Conservation (phyloP, 2,113 vertebrate genomes). For the Paradisaea rubra region DNA sequence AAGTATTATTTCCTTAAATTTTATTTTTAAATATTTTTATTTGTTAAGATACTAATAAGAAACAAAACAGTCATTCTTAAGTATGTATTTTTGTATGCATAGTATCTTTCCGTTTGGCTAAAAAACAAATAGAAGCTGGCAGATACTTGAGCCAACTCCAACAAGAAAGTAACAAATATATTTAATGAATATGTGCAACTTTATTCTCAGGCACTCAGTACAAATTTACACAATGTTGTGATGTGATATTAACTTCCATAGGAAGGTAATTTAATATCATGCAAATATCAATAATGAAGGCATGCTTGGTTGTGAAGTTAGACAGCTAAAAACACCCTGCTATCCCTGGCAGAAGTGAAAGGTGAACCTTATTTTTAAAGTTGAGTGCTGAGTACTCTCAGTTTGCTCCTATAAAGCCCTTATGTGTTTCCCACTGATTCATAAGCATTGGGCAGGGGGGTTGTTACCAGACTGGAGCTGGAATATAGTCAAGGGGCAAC, state of each 20-base stretch:
- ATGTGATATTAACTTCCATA: neutral
- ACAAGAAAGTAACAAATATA: neutral
- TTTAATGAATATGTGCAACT: neutral
- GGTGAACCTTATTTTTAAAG: neutral
- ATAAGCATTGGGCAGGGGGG: neutral
- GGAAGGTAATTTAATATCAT: neutral
- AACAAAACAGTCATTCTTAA: neutral
- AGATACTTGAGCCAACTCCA: neutral
- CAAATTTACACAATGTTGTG: neutral
- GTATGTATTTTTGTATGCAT: slow-evolving; percentile 26
- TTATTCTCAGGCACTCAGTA: neutral
- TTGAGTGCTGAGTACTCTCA: neutral
- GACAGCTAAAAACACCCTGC: neutral
- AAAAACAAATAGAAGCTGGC: neutral
- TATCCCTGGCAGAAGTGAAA: neutral
- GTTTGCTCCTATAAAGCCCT: neutral
- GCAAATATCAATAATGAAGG: neutral
- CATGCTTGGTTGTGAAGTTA: neutral
- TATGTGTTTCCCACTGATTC: neutral
- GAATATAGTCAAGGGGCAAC: neutral
- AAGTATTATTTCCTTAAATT: neutral
- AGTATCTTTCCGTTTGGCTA: neutral
- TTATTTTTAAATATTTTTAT: slow-evolving; percentile 21
- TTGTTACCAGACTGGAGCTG: neutral
- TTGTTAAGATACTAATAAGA: neutral